A percentile compares a stretch with the other conserved stretches of the same genome.
Evolutionary conservation across 2,797 vertebrate genomes (phyloP).

Genomic region (Galaxias olidus): DNA sequence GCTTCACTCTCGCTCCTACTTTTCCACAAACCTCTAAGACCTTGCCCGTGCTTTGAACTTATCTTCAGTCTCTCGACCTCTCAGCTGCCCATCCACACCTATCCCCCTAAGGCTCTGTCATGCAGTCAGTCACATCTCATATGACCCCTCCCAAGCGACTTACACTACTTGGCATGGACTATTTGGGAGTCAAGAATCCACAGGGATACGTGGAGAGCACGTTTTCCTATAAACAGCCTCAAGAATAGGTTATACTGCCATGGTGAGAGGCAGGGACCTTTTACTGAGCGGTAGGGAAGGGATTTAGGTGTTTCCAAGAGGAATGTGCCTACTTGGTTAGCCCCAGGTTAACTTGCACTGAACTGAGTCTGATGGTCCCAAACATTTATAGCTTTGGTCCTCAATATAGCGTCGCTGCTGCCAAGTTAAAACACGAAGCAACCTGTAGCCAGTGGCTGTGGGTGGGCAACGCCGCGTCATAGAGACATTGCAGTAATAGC

Average conservation of each 20-base stretch:
- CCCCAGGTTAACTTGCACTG: too few relatives aligned
- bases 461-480: constrained; percentile 21
- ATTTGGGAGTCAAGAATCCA: constrained; percentile 24
- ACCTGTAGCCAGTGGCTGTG: constrained; percentile 5
- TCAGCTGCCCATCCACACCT: constrained; percentile 22
- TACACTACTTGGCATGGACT: constrained; percentile 14
- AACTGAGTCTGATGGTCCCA: too few relatives aligned
- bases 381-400: too few relatives aligned
- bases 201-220: constrained; percentile 44
- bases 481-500: constrained; percentile 36
- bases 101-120: constrained; percentile 38
- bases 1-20: constrained; percentile 41
- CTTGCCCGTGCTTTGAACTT: constrained; percentile 48
- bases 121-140: constrained; percentile 47
- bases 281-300: too few relatives aligned
- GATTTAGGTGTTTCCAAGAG: background rate
- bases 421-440: too few relatives aligned
- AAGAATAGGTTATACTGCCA: constrained; percentile 55
- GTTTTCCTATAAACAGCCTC: constrained; percentile 69
- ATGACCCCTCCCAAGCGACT: constrained; percentile 31
- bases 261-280: constrained; percentile 5
- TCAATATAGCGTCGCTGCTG: too few relatives aligned
- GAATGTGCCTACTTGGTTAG: constrained; percentile 1
- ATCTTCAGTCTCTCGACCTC: background rate
- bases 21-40: constrained; percentile 48